Percentiles rank a stretch among this genome's conserved stretches.
Conservation (phyloP, 2,888 invertebrate species). For the Linnaemya tessellans region DNA sequence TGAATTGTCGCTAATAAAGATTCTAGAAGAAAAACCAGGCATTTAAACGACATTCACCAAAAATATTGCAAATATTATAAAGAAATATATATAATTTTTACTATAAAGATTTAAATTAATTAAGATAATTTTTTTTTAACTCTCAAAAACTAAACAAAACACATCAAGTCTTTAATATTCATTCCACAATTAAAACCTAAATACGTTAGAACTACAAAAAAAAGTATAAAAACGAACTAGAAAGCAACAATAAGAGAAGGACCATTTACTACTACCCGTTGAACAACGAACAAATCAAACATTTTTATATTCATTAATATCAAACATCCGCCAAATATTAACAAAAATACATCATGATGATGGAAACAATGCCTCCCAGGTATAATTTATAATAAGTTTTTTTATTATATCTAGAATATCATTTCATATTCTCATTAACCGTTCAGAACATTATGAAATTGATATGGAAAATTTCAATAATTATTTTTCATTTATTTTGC, state of each 20-base stretch:
- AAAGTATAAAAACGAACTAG: conserved; percentile 9
- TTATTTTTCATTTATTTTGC: conserved; percentile 14
- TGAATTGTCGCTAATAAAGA: conserved; percentile 66
- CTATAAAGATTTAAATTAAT: conserved; percentile 43
- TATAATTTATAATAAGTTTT: conserved; percentile 77
- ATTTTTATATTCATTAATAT: conserved; percentile 2
- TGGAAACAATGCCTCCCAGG: conserved; percentile 84
- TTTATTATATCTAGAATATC: conserved; percentile 31
- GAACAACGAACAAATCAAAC: conserved; percentile 32
- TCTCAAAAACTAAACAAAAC: conserved; percentile 26
- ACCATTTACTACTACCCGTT: conserved; percentile 1
- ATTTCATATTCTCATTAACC: conserved; percentile 51
- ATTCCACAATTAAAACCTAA: conserved; percentile 16
- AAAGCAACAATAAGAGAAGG: conserved; percentile 10
- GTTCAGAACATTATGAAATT: conserved; percentile 9
- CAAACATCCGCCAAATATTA: conserved; percentile 66
- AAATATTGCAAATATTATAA: conserved; percentile 75
- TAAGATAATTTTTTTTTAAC: conserved; percentile 5
- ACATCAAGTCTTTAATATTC: conserved; percentile 3
- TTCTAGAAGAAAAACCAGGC: conserved; percentile 71
- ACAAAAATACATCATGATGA: conserved; percentile 81
- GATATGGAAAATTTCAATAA: conserved; percentile 16
- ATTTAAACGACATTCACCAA: conserved; percentile 84
- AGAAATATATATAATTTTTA: conserved; percentile 58
- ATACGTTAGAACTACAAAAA: not conserved